Conservation (phyloP, 2,797 vertebrate species). For the Halcyon badia region DNA sequence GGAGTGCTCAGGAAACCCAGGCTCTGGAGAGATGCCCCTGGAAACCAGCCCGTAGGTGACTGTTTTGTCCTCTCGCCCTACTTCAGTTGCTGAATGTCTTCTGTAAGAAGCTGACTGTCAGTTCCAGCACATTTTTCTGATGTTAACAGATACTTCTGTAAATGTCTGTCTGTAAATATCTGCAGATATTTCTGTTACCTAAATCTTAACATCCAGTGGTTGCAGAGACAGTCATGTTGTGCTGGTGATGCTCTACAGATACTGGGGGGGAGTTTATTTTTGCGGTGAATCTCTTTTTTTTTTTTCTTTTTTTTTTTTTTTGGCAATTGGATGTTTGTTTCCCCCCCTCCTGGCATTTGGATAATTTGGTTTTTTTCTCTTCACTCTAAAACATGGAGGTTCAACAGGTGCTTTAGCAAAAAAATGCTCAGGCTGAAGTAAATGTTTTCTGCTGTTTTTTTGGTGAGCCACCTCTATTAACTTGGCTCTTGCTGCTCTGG, state of each 20-base stretch:
- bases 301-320: neutral
- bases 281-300: too few species aligned
- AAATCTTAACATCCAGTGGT: neutral
- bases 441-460: neutral
- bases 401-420: constrained; percentile 19
- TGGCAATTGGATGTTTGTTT: neutral
- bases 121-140: neutral
- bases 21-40: neutral
- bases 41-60: rapidly evolving
- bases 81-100: neutral
- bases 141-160: neutral
- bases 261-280: neutral
- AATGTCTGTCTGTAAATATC: neutral
- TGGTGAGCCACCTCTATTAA: neutral
- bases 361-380: neutral
- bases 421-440: neutral
- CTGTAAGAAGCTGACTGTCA: neutral
- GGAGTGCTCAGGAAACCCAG: neutral
- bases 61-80: rapidly evolving
- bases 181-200: neutral
- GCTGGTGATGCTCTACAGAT: rapidly evolving
- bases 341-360: too few species aligned
- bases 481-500: neutral
- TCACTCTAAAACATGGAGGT: neutral
- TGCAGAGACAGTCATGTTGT: neutral